phyloP scores from a whole-genome alignment of 2,797 vertebrate species.

The Sebastolobus altivelis region DNA sequence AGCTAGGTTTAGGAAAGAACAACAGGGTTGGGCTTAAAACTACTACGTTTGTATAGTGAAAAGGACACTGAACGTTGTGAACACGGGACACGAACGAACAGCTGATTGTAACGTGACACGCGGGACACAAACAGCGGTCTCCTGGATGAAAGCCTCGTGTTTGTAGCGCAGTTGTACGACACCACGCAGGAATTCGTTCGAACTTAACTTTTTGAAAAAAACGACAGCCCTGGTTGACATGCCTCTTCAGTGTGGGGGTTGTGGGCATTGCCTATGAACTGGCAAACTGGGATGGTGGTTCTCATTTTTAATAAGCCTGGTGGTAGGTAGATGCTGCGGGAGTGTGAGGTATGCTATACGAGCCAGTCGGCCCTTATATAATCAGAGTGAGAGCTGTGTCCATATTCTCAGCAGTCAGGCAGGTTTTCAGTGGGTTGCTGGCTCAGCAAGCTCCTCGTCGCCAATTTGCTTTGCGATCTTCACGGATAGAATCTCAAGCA shows the following conservation, averaged over 20 bases:
- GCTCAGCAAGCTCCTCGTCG: not conserved
- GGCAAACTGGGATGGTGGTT: not conserved
- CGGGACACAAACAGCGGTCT: no score
- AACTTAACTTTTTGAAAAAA: not conserved
- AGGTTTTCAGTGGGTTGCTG: not conserved
- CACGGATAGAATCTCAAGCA: not conserved
- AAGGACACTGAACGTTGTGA: no score
- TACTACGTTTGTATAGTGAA: no score
- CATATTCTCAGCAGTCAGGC: conserved; percentile 4
- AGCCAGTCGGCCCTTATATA: not conserved
- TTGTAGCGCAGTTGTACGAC: not conserved
- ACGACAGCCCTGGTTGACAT: not conserved
- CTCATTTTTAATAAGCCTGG: not conserved
- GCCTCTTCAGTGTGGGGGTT: not conserved
- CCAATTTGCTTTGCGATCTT: not conserved
- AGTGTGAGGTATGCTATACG: not conserved
- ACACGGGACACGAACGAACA: no score
- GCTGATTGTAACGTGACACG: no score
- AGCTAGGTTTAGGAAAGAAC: no score
- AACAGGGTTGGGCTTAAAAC: no score
- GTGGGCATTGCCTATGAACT: not conserved
- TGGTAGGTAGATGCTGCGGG: not conserved
- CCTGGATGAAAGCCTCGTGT: no score
- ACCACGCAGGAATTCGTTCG: not conserved
- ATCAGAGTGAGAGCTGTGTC: not conserved